Evolutionary conservation across 2,113 vertebrate species (phyloP).

Genomic region (Cyanoliseus patagonus): DNA sequence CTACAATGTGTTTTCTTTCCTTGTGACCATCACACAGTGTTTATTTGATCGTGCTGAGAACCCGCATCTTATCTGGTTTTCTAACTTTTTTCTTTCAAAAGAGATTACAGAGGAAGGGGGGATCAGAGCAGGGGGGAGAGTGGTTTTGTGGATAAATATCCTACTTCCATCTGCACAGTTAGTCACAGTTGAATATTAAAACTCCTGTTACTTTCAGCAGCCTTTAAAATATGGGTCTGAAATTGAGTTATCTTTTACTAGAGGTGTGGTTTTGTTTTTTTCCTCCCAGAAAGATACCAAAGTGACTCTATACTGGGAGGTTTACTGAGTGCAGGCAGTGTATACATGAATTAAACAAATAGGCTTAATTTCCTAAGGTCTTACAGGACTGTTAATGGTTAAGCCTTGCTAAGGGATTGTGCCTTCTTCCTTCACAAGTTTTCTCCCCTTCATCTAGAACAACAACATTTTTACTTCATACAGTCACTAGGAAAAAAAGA

Average conservation of each 20-base stretch:
- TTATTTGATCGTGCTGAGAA: constrained; percentile 62
- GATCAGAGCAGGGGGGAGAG: neutral
- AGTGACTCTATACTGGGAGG: neutral
- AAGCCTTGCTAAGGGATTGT: neutral
- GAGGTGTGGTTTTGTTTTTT: neutral
- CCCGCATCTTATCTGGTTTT: constrained; percentile 58
- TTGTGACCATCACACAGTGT: neutral
- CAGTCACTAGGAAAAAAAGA: neutral
- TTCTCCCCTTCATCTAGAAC: neutral
- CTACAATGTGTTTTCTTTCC: constrained; percentile 35
- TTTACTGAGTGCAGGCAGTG: neutral
- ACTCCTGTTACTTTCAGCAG: neutral
- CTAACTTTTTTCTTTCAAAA: constrained; percentile 63
- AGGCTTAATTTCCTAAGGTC: constrained; percentile 12
- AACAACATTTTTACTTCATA: constrained; percentile 24
- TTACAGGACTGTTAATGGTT: constrained; percentile 49
- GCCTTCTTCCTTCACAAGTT: neutral
- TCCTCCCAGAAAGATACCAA: neutral
- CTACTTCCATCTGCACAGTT: constrained; percentile 21
- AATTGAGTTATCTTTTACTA: neutral
- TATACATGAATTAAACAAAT: constrained; percentile 27
- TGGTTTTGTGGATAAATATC: constrained; percentile 8
- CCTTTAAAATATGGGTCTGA: neutral
- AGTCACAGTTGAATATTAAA: constrained; percentile 7
- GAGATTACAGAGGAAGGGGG: constrained; percentile 24